Percentiles rank a stretch among this genome's conserved stretches.
phyloP scores from a whole-genome alignment of 2,888 invertebrate species.

The Leucophenga montana region DNA sequence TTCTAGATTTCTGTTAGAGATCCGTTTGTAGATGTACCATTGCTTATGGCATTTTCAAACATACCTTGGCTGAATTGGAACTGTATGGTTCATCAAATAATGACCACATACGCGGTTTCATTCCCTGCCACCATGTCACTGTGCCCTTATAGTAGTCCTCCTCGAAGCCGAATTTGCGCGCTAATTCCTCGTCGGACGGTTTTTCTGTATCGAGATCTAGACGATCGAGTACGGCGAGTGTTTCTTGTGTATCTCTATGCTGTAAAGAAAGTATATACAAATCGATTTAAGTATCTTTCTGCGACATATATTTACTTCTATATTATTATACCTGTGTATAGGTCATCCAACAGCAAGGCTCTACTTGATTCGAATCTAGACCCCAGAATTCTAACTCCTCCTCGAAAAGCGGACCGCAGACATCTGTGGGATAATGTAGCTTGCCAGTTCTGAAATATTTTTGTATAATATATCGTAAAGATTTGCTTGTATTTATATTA shows the following conservation, averaged over 20 bases:
- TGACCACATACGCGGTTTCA: conserved; percentile 98
- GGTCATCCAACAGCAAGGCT: conserved; percentile 99
- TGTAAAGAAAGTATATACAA: conserved; percentile 67
- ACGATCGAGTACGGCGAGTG: conserved; percentile 96
- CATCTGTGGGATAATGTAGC: conserved; percentile 98
- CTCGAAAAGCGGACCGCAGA: conserved; percentile 98
- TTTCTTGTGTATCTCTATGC: conserved; percentile 99
- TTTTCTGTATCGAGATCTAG: conserved; percentile 98
- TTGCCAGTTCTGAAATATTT: conserved; percentile 86
- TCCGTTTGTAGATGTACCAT: too few relatives aligned
- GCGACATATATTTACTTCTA: conserved; percentile 34
- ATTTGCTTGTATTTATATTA: neutral
- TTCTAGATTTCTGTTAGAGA: too few relatives aligned
- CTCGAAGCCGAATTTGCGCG: conserved; percentile 97
- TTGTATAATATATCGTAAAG: neutral
- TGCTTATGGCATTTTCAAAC: neutral
- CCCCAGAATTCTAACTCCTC: conserved; percentile 99
- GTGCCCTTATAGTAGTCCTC: conserved; percentile 94
- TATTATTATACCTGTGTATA: conserved; percentile 87
- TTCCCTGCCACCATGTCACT: conserved; percentile 95
- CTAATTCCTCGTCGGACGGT: conserved; percentile 97
- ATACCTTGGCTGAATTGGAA: conserved; percentile 96
- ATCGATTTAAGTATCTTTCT: neutral
- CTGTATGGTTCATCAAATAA: conserved; percentile 99
- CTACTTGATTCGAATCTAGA: conserved; percentile 98